Evolutionary conservation across 2,888 invertebrate species (phyloP).

Genomic region (Caenorhabditis macrosperma): DNA sequence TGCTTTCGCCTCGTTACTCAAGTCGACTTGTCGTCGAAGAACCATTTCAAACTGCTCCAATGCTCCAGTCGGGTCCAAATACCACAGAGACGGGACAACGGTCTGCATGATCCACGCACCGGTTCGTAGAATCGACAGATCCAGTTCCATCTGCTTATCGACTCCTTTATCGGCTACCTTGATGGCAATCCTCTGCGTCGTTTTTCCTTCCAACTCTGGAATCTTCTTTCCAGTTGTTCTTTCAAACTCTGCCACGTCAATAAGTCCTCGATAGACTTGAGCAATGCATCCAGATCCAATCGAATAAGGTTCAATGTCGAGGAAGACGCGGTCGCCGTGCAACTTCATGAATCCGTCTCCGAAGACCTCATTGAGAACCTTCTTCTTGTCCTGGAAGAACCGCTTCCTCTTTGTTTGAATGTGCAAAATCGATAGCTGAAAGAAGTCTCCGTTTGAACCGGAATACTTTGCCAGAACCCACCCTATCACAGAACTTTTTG

Average conservation of each 20-base stretch:
- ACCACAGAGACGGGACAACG: constrained; percentile 78
- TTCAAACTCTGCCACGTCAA: constrained; percentile 66
- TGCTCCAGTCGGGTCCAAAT: constrained; percentile 82
- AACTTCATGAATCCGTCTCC: constrained; percentile 60
- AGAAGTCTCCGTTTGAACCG: background rate
- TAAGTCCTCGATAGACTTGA: constrained; percentile 81
- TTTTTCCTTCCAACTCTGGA: constrained; percentile 56
- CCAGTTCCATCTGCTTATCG: constrained; percentile 80
- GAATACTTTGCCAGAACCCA: constrained; percentile 27
- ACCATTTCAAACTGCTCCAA: constrained; percentile 82
- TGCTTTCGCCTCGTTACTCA: constrained; percentile 82
- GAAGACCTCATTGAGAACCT: constrained; percentile 63
- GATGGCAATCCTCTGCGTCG: constrained; percentile 66
- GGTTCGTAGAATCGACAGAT: constrained; percentile 80
- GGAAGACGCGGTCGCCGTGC: constrained; percentile 75
- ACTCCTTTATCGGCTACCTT: constrained; percentile 82
- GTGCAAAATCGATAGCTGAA: constrained; percentile 70
- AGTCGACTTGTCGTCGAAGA: constrained; percentile 82
- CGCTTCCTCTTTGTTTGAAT: constrained; percentile 70
- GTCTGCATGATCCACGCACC: constrained; percentile 58
- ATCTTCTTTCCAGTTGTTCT: constrained; percentile 57
- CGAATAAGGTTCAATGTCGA: constrained; percentile 81
- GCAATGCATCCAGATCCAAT: constrained; percentile 83
- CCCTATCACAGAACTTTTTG: constrained; percentile 81
- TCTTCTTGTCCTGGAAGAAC: constrained; percentile 66